These are phyloP conservation scores for Ectemnius continuus DNA, from an alignment of 2,888 invertebrate species.

Conservation along the genomic window DNA sequence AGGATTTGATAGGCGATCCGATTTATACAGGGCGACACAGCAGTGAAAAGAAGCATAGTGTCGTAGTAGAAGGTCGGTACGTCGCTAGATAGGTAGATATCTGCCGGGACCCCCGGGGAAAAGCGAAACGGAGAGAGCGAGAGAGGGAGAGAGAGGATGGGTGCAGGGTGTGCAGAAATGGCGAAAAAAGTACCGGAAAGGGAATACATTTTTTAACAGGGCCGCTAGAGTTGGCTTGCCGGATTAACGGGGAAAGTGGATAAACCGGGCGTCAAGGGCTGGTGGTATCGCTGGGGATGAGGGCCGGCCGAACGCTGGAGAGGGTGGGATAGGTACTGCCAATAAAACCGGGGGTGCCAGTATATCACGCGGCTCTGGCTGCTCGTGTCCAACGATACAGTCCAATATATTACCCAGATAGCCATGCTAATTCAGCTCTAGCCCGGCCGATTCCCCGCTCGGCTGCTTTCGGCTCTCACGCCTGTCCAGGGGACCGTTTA, in stretches of 20 bases:
- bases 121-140: not conserved
- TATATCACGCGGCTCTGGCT: slow-evolving; percentile 66
- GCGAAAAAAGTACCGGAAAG: slow-evolving; percentile 32
- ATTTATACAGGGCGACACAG: not conserved
- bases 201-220: slow-evolving; percentile 57
- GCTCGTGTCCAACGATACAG: slow-evolving; percentile 67
- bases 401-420: slow-evolving; percentile 74
- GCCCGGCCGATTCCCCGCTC: slow-evolving; percentile 59
- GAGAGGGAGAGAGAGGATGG: slow-evolving; percentile 3
- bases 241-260: slow-evolving; percentile 70
- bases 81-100: too few relatives aligned
- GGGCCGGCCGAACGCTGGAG: slow-evolving; percentile 34
- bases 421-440: slow-evolving; percentile 73
- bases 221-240: slow-evolving; percentile 39
- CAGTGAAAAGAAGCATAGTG: not conserved
- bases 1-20: not conserved
- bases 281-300: slow-evolving; percentile 46
- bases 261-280: slow-evolving; percentile 63
- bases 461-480: slow-evolving; percentile 52
- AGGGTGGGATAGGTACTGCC: slow-evolving; percentile 58
- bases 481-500: slow-evolving; percentile 43
- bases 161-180: slow-evolving; percentile 1
- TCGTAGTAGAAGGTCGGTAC: too few relatives aligned
- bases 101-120: not conserved
- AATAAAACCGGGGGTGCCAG: slow-evolving; percentile 68